Conservation (phyloP, 2,113 vertebrate species). For the Phylloscopus trochiloides region DNA sequence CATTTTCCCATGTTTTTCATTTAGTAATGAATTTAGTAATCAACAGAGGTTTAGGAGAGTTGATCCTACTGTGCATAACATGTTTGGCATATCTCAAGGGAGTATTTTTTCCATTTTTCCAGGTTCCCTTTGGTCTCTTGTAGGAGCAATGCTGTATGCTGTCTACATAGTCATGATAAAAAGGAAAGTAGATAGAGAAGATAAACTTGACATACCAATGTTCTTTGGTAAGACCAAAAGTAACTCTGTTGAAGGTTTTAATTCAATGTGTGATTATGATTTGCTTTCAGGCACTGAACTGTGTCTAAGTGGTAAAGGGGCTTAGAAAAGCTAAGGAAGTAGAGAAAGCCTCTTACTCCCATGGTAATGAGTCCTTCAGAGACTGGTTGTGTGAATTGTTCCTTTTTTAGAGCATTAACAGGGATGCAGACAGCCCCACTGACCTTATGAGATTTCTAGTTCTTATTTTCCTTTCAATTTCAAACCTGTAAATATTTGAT, state of each 20-base stretch:
- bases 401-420: background rate
- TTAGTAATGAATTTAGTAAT: background rate
- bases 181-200: constrained; percentile 93
- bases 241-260: background rate
- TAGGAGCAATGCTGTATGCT: constrained; percentile 90
- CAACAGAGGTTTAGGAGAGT: background rate
- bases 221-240: constrained; percentile 87
- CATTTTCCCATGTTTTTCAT: background rate
- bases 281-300: background rate
- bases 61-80: background rate
- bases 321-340: background rate
- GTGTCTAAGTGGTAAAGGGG: background rate
- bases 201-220: constrained; percentile 96
- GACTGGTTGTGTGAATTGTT: background rate
- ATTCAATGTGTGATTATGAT: background rate
- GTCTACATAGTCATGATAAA: constrained; percentile 98
- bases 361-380: background rate
- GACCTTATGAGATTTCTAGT: background rate
- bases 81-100: background rate
- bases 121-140: constrained; percentile 93
- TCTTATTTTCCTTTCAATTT: background rate
- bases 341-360: background rate
- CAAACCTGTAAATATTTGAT: background rate
- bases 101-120: background rate
- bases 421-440: background rate